Evolutionary conservation across 1,140 invertebrate genomes (phyloP), one percentile per base, ranked within the genome.

Genomic region (Stratiolaelaps scimitus): DNA sequence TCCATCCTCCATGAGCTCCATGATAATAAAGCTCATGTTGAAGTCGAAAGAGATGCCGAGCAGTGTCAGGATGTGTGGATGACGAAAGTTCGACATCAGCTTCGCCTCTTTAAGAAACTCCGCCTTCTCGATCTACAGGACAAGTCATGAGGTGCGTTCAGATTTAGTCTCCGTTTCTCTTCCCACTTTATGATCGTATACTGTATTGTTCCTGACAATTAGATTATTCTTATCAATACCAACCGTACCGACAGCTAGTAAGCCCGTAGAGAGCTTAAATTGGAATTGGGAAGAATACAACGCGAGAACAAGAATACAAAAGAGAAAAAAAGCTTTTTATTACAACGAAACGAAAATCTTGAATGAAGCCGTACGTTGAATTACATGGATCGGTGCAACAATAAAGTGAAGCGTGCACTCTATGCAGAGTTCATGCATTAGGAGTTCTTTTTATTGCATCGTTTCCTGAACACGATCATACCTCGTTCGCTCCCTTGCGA

Each of bases 21-120:
- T 83, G 19, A 98, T 85, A 47, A 98, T 84, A 69, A 91, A 89
- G 69, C 90, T 87, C 13, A 89, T 85, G 72, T 95, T 90, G 64
- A 88, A 87, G 73, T 97, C 90, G 1, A 94, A 80, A 74, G 92
- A 96, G 1, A 98, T 89, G 0, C 93, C 94, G 2, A 97, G 78
- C 6, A 98, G 78, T 71, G 88, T 81, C 6, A 98, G 76, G 43
- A 98, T 97, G 74, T 98, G 90, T 44, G 92, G 86, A 74, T 98
- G 93, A 71, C 91, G 87, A 73, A 98, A 98, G 71, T 93, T 90
- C 67, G 88, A 92, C 94, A 98, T 97, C 43, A 97, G 74, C 71
- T 91, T 84, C 0, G 94, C 94, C 77, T 98, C 94, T 78, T 97
- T 92, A 7, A 98, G 75, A 73, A 98, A 96, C 75, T 97, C 92